A percentile compares a stretch with the other conserved stretches of the same genome.
Conservation (phyloP, 2,113 vertebrate genomes). For the Alouatta palliata region DNA sequence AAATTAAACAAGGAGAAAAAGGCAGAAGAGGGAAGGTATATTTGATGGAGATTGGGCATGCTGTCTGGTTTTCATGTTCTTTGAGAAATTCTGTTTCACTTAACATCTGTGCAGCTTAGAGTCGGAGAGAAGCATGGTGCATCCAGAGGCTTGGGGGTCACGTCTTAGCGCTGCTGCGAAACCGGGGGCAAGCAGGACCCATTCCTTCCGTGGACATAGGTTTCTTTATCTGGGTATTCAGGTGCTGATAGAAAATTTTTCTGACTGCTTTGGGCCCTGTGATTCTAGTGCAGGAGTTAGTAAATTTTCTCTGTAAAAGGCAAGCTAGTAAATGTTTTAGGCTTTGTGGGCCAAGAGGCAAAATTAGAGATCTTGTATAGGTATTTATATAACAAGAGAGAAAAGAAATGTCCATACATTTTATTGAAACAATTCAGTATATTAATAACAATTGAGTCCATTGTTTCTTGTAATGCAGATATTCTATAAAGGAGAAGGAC, state of each 20-base stretch:
- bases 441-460: background rate
- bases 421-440: background rate
- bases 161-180: background rate
- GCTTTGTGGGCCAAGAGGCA: background rate
- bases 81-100: constrained; percentile 28
- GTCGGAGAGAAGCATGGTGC: background rate
- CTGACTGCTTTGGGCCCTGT: background rate
- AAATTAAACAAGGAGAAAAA: constrained; percentile 27
- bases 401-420: background rate
- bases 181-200: fast-evolving
- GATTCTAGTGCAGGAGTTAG: background rate
- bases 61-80: background rate
- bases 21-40: background rate
- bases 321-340: background rate
- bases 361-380: background rate
- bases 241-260: background rate
- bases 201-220: background rate
- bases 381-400: background rate
- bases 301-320: background rate
- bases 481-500: background rate
- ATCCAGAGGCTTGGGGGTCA: too few relatives aligned
- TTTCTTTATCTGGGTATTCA: background rate
- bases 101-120: background rate
- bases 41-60: background rate
- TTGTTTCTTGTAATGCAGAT: background rate